A percentile compares a stretch with the other conserved stretches of the same genome.
These are phyloP conservation scores for Platysternon megacephalum DNA, from an alignment of 2,113 vertebrate species.

Conservation along the genomic window DNA sequence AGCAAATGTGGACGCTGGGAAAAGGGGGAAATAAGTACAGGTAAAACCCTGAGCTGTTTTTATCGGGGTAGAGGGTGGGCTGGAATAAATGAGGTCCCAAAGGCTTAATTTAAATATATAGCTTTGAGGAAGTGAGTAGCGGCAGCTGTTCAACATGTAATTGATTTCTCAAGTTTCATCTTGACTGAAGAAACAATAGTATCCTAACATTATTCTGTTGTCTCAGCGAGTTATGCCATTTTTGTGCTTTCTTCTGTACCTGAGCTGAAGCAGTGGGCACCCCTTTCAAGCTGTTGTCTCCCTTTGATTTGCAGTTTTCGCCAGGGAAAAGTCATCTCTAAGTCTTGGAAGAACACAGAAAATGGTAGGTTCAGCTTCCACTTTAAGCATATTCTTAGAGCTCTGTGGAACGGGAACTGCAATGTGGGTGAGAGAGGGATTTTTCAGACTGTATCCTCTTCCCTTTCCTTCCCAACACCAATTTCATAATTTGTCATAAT, in stretches of 20 bases:
- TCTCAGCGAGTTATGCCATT: background rate
- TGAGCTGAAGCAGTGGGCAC: conserved; percentile 12
- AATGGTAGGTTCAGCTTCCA: conserved; percentile 72
- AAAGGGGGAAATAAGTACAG: background rate
- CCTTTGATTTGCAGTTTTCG: background rate
- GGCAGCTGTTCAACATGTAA: conserved; percentile 38
- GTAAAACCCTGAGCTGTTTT: background rate
- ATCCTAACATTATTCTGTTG: background rate
- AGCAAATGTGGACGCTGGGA: background rate
- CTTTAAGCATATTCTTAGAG: background rate
- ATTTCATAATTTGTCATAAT: background rate
- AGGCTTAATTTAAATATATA: conserved; percentile 26
- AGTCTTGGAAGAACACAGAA: conserved; percentile 50
- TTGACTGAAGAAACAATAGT: background rate
- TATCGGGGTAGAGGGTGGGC: background rate
- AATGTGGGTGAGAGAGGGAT: background rate
- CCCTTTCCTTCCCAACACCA: background rate
- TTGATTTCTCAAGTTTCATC: conserved; percentile 21
- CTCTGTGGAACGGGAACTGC: background rate
- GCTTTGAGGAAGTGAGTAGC: conserved; percentile 68
- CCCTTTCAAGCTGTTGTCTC: background rate
- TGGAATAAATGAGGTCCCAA: background rate
- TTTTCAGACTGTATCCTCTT: background rate
- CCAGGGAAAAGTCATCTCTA: background rate
- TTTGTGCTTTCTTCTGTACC: background rate